phyloP scores from a whole-genome alignment of 2,113 vertebrate species.

The Panthera uncia region DNA sequence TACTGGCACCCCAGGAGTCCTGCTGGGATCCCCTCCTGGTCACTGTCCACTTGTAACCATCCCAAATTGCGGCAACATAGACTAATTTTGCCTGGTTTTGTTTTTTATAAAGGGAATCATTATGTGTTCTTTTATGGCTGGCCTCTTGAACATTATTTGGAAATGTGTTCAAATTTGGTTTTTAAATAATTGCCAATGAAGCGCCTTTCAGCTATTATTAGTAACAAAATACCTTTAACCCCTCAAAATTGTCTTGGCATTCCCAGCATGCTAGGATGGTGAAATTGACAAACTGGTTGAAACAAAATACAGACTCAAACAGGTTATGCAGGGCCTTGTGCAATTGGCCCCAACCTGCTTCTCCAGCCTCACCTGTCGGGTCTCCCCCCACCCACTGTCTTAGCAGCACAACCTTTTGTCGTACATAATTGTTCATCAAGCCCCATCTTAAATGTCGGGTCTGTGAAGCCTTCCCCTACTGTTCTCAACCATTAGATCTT shows the following conservation, averaged over 20 bases:
- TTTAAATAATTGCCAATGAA: background rate
- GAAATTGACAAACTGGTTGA: background rate
- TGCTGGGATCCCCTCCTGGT: background rate
- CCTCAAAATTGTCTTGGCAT: background rate
- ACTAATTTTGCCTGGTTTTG: background rate
- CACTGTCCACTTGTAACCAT: background rate
- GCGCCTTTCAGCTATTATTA: background rate
- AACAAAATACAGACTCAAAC: background rate
- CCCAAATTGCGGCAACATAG: background rate
- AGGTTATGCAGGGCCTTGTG: constrained; percentile 39
- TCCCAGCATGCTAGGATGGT: background rate
- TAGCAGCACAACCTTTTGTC: background rate
- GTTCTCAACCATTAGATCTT: background rate
- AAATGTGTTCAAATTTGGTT: background rate
- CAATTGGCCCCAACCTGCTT: background rate
- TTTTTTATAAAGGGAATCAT: background rate
- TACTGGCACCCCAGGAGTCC: background rate
- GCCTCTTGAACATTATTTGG: background rate
- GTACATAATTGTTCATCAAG: background rate
- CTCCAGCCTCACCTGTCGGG: background rate
- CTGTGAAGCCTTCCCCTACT: background rate
- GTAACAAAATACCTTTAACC: background rate
- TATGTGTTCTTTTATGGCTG: background rate
- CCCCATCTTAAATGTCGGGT: no score
- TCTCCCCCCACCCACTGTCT: background rate